Conservation (phyloP, 2,797 vertebrate species). For the Prunella strophiata region DNA sequence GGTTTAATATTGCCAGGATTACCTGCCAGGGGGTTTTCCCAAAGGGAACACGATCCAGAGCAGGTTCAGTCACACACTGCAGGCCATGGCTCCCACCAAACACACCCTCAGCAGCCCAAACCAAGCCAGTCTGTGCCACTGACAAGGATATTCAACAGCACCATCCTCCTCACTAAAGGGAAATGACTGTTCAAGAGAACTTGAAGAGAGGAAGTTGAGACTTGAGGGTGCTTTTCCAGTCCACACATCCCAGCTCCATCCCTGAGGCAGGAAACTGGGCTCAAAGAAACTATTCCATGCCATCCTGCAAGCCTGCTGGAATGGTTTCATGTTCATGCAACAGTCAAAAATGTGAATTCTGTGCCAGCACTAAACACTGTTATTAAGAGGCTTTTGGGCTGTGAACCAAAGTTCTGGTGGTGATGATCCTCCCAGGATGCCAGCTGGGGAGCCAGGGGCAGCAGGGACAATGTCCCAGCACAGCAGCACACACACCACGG, state of each 20-base stretch:
- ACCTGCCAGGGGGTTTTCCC: neutral
- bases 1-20: neutral
- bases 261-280: neutral
- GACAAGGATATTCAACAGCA: neutral
- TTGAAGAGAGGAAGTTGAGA: neutral
- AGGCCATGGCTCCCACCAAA: neutral
- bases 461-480: neutral
- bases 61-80: accelerated
- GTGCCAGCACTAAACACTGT: constrained; percentile 17
- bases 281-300: neutral
- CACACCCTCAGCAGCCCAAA: neutral
- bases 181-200: neutral
- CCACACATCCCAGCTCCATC: neutral
- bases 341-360: neutral
- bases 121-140: neutral
- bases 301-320: neutral
- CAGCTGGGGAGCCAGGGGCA: constrained; percentile 2
- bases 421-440: neutral
- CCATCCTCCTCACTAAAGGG: neutral
- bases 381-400: neutral
- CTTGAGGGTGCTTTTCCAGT: neutral
- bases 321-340: neutral
- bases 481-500: neutral
- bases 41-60: neutral
- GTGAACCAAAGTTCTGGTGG: neutral